A percentile compares a stretch with the other conserved stretches of the same genome.
phyloP scores from a whole-genome alignment of 2,797 vertebrate species.

The Labeo calbasu region DNA sequence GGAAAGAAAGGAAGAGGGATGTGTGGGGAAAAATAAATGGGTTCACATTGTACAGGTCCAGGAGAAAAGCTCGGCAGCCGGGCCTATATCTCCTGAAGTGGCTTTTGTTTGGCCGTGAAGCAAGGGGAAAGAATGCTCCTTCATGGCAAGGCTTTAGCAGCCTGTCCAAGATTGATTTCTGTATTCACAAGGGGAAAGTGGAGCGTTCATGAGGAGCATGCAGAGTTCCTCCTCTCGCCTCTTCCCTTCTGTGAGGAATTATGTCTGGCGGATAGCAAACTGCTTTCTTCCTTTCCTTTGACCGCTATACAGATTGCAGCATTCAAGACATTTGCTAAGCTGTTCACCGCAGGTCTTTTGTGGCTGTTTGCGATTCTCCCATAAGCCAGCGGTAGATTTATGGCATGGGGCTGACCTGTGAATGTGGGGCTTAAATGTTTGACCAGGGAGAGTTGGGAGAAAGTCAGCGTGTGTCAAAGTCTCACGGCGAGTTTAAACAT shows the following conservation, averaged over 20 bases:
- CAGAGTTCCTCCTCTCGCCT: slow-evolving; percentile 78
- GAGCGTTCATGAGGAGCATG: slow-evolving; percentile 96
- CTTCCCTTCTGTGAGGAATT: slow-evolving; percentile 71
- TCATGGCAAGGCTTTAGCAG: slow-evolving; percentile 84
- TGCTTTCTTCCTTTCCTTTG: slow-evolving; percentile 60
- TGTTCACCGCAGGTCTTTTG: slow-evolving; percentile 72
- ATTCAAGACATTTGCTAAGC: slow-evolving; percentile 73
- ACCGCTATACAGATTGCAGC: slow-evolving; percentile 64
- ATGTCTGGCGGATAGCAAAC: slow-evolving; percentile 61
- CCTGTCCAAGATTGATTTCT: slow-evolving; percentile 88
- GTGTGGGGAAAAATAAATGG: slow-evolving; percentile 78
- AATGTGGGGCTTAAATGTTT: slow-evolving; percentile 74
- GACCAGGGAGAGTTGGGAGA: slow-evolving; percentile 57
- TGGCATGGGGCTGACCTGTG: slow-evolving; percentile 75
- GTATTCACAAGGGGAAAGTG: slow-evolving; percentile 91
- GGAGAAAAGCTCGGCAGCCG: slow-evolving; percentile 80
- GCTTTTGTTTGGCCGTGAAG: slow-evolving; percentile 89
- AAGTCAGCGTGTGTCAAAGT: slow-evolving; percentile 50
- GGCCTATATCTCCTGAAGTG: slow-evolving; percentile 88
- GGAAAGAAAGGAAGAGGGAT: slow-evolving; percentile 71
- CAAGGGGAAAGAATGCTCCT: slow-evolving; percentile 85
- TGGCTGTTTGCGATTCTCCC: slow-evolving; percentile 72
- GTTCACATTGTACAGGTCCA: slow-evolving; percentile 79
- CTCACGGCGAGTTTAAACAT: slow-evolving; percentile 38
- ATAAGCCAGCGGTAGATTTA: slow-evolving; percentile 77